These are phyloP conservation scores for Petrolisthes cinctipes DNA, from an alignment of 2,888 invertebrate genomes.

Conservation along the genomic window DNA sequence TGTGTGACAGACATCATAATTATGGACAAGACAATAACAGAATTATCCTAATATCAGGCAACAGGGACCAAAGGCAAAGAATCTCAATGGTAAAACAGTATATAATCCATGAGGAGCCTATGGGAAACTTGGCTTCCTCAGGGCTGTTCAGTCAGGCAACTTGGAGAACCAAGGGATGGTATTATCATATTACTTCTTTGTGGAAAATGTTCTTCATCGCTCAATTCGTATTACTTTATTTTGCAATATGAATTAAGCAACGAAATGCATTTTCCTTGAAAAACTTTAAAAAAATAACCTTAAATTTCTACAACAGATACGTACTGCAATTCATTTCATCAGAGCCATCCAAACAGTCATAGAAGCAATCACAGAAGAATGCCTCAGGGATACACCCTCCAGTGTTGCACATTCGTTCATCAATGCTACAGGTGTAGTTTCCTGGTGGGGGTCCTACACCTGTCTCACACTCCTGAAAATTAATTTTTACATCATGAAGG, in stretches of 20 bases:
- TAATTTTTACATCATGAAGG: background rate
- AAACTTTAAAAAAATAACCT: background rate
- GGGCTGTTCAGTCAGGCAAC: too few relatives aligned
- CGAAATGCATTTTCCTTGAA: background rate
- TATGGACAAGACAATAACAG: too few relatives aligned
- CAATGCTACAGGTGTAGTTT: constrained; percentile 30
- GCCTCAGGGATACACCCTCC: constrained; percentile 45
- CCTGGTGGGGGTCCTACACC: constrained; percentile 48
- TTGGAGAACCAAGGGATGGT: too few relatives aligned
- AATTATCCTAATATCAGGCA: too few relatives aligned
- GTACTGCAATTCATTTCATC: constrained; percentile 51
- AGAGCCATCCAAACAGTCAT: constrained; percentile 56
- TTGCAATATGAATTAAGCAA: background rate
- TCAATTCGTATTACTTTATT: too few relatives aligned
- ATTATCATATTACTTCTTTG: background rate
- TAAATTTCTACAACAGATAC: background rate
- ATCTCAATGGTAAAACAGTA: too few relatives aligned
- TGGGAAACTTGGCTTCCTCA: too few relatives aligned
- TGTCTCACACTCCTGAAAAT: constrained; percentile 52
- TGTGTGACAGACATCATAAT: too few relatives aligned
- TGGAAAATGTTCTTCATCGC: background rate
- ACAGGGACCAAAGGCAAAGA: too few relatives aligned
- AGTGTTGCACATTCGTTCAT: constrained; percentile 22
- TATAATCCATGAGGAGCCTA: too few relatives aligned
- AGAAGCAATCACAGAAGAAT: constrained; percentile 57